Base-by-base conservation (phyloP, 1,140 invertebrate genomes). In the Tetragonula clypearis region DNA sequence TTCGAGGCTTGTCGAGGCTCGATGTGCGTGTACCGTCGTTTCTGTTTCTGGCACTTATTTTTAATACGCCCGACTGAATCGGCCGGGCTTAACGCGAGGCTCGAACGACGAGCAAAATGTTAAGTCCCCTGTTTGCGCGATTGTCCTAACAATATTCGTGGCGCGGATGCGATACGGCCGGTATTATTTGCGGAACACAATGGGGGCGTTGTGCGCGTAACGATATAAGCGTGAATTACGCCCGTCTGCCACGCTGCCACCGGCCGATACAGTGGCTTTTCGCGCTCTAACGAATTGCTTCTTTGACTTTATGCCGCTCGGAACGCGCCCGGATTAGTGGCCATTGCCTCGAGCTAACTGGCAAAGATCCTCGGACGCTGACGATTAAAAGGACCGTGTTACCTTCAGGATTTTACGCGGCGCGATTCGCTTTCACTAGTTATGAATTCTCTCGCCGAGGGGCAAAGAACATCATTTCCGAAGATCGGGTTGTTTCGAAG, bases 61-160 rank as follows among this genome's bases (percentile, higher is more conserved):
- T 53, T 73, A 76, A 82, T 66, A 26, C n/a, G n/a, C 21, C 14
- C 41, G 19, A 0, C 49, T 55, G 21, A 30, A 82, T 53, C 35
- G 9, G 68, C 23, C n/a, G 21, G 6, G 23, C 17, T 23, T 23
- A 72, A 87, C 81, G 87, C 87, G 81, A 35, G 35, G 35, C 35
- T 35, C 35, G 35, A 78, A 82, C 76, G 60, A 56, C 86, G 81
- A 85, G 84, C 90, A 85, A 86, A 88, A 88, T 87, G 87, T 90
- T 88, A 89, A 91, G 86, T 81, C 86, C 84, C 82, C 81, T 82
- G 82, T 88, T 86, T 79, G 71, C 80, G 68, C 79, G 79, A 82
- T 65, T 65, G 66, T 69, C 30, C 87, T 72, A 69, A 74, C 62
- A 79, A 72, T 62, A 85, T 81, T 68, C 78, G 58, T 73, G 60